A percentile compares a stretch with the other conserved stretches of the same genome.
Evolutionary conservation across 35 echinoderm and acorn worm genomes (phyloP).

Genomic region (Strongylocentrotus purpuratus): DNA sequence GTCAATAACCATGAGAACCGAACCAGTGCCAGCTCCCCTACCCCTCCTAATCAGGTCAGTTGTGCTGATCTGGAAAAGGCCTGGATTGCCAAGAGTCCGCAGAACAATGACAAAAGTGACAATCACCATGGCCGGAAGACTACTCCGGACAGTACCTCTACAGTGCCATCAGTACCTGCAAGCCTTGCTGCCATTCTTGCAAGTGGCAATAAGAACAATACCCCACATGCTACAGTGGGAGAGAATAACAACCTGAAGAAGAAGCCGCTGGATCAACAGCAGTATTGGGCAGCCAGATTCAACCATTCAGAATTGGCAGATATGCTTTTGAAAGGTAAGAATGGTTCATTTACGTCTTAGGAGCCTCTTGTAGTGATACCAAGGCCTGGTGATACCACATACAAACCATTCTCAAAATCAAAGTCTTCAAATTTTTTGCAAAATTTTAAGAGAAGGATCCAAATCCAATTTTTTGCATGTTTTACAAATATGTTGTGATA

Average conservation of each 20-base stretch:
- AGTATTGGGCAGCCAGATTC: conserved; percentile 15
- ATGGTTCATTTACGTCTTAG: not conserved
- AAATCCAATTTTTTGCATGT: no score
- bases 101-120: not conserved
- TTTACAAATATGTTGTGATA: not conserved
- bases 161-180: conserved; percentile 29
- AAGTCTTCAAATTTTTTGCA: no score
- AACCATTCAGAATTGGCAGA: conserved; percentile 31
- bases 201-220: conserved; percentile 30
- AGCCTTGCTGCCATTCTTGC: conserved; percentile 38
- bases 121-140: not conserved
- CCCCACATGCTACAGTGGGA: not conserved
- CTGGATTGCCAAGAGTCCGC: conserved; percentile 27
- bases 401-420: no score
- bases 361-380: no score
- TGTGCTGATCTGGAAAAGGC: conserved; percentile 42
- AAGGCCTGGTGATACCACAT: no score
- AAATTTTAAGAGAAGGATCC: no score
- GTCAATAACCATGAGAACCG: not conserved
- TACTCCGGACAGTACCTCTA: not conserved
- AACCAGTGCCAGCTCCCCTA: not conserved
- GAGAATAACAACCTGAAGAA: not conserved
- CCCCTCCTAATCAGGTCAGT: conserved; percentile 20
- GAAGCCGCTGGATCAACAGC: not conserved
- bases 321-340: conserved; percentile 39